Evolutionary conservation across 1,140 invertebrate genomes (phyloP).

Genomic region (Druon quercuslanigerum): DNA sequence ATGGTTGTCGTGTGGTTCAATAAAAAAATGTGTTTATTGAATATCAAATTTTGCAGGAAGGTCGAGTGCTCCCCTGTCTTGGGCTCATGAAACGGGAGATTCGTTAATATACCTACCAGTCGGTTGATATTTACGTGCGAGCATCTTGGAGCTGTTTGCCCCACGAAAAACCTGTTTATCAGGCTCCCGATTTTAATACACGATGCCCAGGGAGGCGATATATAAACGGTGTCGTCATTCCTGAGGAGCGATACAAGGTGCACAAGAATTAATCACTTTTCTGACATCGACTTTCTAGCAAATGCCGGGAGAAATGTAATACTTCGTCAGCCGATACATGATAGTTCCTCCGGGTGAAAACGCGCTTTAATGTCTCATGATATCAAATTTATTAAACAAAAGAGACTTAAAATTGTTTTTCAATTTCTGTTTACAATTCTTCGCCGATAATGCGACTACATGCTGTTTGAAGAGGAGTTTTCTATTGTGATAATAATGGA

Average conservation of each 20-base stretch:
- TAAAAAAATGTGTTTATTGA: conserved; percentile 6
- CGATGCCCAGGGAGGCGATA: conserved; percentile 31
- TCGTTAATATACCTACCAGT: conserved; percentile 49
- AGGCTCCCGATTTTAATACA: conserved; percentile 43
- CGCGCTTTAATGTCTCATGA: background rate
- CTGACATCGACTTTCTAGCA: conserved; percentile 45
- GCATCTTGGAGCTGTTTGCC: conserved; percentile 47
- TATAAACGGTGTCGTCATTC: conserved; percentile 43
- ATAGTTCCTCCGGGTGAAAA: conserved; percentile 10
- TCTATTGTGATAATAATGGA: no score
- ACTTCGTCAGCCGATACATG: conserved; percentile 7
- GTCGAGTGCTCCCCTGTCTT: background rate
- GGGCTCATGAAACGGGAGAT: conserved; percentile 44
- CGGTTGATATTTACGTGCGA: conserved; percentile 45
- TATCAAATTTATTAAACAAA: background rate
- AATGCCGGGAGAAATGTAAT: conserved; percentile 19
- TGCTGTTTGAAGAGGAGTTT: background rate
- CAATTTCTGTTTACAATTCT: background rate
- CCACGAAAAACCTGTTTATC: conserved; percentile 50
- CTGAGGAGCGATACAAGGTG: conserved; percentile 52
- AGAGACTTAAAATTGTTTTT: background rate
- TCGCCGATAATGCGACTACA: background rate
- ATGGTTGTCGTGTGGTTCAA: background rate
- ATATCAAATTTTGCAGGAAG: conserved; percentile 13
- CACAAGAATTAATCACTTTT: conserved; percentile 55